Evolutionary conservation across 2,797 vertebrate genomes (phyloP), one percentile per base, ranked within the genome.

Genomic region (Aotus griseimembra): DNA sequence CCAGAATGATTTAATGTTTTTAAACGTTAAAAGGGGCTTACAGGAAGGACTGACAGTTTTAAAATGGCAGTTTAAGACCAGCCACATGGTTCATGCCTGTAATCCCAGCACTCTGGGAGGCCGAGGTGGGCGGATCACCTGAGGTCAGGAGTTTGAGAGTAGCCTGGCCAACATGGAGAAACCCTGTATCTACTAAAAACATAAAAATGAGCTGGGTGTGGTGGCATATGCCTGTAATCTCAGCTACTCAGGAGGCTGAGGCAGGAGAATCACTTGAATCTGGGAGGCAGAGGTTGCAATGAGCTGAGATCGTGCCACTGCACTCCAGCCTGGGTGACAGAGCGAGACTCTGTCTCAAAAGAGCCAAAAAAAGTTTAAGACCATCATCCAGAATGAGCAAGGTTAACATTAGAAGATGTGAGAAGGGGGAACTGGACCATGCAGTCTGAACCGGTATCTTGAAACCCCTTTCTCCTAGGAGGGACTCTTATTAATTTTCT

Each of bases 351-450:
- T 67, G 64, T n/a, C 33, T 33, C 64, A 4, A n/a, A 19, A 67
- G 30, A 64, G 15, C 13, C 30, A 6, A 15, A 92, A 92, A 96
- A 88, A 86, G 22, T 94, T 97, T 88, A 57, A 90, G 89, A 88
- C 15, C 19, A 80, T 57, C 13, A 55, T 86, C 24, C 39, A 91
- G 26, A 76, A 93, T 82, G 81, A 94, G 17, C 41, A 88, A 90
- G 33, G 36, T 72, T 85, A 76, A 41, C 17, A 80, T 94, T 79
- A 93, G 8, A 81, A 94, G 55, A 93, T 90, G 22, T 93, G 64
- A 87, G 61, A 90, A 93, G 52, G 44, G 26, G 5, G 76, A 83
- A 48, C 11, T 94, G 67, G n/a, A 73, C 57, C n/a, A 39, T 70
- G 36, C 39, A 76, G 3, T 88, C 33, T 85, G 41, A 88, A 52